These are phyloP conservation scores for Drosophila kambysellisi DNA, from an alignment of 2,888 invertebrate genomes.

Conservation along the genomic window DNA sequence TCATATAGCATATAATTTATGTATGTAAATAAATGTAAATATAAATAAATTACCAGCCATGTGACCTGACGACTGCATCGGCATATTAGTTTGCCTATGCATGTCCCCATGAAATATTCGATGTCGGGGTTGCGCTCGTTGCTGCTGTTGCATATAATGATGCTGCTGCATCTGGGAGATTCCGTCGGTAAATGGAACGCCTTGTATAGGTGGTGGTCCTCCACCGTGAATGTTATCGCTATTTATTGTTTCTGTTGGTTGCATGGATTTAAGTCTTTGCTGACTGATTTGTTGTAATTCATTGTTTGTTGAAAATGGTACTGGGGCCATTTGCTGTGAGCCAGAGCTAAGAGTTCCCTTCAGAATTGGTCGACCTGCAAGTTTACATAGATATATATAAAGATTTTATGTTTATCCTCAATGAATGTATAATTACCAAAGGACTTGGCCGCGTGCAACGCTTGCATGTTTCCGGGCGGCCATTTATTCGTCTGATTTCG, in stretches of 20 bases:
- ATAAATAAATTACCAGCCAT: constrained; percentile 33
- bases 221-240: constrained; percentile 52
- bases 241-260: constrained; percentile 54
- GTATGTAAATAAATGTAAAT: neutral
- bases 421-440: constrained; percentile 47
- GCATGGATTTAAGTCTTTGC: constrained; percentile 60
- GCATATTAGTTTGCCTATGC: constrained; percentile 65
- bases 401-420: neutral
- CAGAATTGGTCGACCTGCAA: constrained; percentile 83
- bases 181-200: constrained; percentile 58
- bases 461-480: constrained; percentile 44
- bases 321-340: constrained; percentile 42
- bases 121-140: constrained; percentile 57
- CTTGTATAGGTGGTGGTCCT: constrained; percentile 53
- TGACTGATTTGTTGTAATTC: constrained; percentile 80
- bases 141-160: constrained; percentile 78
- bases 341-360: constrained; percentile 79
- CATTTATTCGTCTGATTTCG: constrained; percentile 58
- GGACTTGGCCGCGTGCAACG: constrained; percentile 47
- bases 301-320: constrained; percentile 70
- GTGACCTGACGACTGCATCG: constrained; percentile 78
- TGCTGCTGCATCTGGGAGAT: constrained; percentile 77
- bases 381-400: neutral
- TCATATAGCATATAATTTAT: neutral
- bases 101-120: constrained; percentile 50